Percentiles rank a stretch among this genome's conserved stretches.
These are phyloP conservation scores for Rhynchomys soricoides DNA, from an alignment of 2,113 vertebrate species.

Conservation along the genomic window DNA sequence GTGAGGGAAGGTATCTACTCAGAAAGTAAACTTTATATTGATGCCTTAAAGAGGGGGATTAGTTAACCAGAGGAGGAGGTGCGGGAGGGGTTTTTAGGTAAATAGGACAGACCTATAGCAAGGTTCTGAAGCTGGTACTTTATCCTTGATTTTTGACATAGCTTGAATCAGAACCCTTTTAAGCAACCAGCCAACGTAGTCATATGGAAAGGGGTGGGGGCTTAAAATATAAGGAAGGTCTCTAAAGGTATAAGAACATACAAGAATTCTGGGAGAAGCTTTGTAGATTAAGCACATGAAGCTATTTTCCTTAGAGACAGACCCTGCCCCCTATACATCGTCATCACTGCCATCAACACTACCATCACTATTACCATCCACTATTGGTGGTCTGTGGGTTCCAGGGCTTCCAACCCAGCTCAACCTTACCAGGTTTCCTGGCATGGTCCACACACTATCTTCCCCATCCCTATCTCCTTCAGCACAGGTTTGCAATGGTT, in stretches of 20 bases:
- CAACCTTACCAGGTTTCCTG: no score
- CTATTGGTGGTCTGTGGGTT: neutral
- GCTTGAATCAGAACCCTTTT: neutral
- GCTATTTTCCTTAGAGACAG: neutral
- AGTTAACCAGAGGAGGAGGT: neutral
- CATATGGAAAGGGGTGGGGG: neutral
- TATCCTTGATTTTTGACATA: neutral
- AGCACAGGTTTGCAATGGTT: neutral
- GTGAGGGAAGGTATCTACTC: neutral
- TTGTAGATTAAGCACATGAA: neutral
- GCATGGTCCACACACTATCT: neutral
- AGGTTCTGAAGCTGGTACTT: neutral
- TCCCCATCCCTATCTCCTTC: neutral
- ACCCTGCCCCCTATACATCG: neutral
- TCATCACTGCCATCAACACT: neutral
- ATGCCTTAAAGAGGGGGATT: neutral
- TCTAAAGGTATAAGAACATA: constrained; percentile 14
- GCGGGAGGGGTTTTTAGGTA: neutral
- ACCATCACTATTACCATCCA: neutral
- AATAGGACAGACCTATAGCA: neutral
- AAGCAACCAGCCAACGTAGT: neutral
- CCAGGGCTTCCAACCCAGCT: no score
- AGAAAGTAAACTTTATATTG: constrained; percentile 1
- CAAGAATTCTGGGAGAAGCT: constrained; percentile 7
- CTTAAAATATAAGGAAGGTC: constrained; percentile 4